Percentiles rank a stretch among this genome's conserved stretches.
Conservation (phyloP, 2,797 vertebrate species). For the Cyprinella venusta region DNA sequence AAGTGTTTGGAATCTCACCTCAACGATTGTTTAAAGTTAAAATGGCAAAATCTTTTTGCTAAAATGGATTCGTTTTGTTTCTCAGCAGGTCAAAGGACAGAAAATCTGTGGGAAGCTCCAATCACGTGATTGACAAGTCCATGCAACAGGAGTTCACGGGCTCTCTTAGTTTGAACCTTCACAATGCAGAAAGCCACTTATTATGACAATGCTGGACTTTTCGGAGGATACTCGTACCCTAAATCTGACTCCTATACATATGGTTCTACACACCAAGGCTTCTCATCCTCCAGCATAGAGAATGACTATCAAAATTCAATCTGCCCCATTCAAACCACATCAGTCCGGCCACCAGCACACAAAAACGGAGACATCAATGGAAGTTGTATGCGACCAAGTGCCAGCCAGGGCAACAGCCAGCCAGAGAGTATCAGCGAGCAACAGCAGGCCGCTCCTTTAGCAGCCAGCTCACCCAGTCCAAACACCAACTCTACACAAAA, state of each 20-base stretch:
- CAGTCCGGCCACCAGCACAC: constrained; percentile 83
- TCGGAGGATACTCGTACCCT: constrained; percentile 93
- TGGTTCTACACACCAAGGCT: constrained; percentile 88
- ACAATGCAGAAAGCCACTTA: constrained; percentile 99
- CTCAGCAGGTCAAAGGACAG: constrained; percentile 75
- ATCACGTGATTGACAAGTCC: constrained; percentile 84
- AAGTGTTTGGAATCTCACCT: neutral
- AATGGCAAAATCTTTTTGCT: neutral
- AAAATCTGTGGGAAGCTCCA: constrained; percentile 78
- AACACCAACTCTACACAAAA: constrained; percentile 86
- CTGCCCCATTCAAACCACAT: constrained; percentile 91
- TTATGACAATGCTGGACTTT: constrained; percentile 97
- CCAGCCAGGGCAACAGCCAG: constrained; percentile 81
- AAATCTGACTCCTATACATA: constrained; percentile 95
- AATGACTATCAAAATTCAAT: constrained; percentile 91
- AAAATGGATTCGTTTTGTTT: constrained; percentile 32
- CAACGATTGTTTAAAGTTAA: neutral
- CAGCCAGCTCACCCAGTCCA: constrained; percentile 85
- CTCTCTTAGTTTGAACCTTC: constrained; percentile 83
- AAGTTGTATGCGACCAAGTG: constrained; percentile 91
- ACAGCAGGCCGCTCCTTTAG: constrained; percentile 84
- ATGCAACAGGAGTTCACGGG: constrained; percentile 87
- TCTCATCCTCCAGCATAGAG: constrained; percentile 85
- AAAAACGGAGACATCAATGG: constrained; percentile 91
- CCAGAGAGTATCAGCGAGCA: constrained; percentile 81